Evolutionary conservation across 2,888 invertebrate species (phyloP).

Genomic region (Himalopsyche japonica): DNA sequence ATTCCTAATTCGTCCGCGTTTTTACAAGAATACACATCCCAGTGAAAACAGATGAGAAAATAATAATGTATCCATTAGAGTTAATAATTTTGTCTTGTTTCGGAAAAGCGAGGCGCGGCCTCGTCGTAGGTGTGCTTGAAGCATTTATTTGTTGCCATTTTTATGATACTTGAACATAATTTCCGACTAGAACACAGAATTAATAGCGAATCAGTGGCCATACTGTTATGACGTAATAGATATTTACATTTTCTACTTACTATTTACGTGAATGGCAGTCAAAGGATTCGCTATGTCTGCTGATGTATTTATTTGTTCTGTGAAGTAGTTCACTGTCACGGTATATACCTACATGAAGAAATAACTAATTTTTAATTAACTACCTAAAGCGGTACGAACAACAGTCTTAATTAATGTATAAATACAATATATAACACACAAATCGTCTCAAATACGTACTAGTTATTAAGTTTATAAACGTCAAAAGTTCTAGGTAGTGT

Average conservation of each 20-base stretch:
- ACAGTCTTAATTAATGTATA: slow-evolving; percentile 39
- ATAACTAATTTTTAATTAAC: slow-evolving; percentile 2
- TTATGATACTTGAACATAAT: slow-evolving; percentile 43
- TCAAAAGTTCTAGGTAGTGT: slow-evolving; percentile 36
- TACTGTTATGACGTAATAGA: slow-evolving; percentile 3
- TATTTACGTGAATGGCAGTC: background rate
- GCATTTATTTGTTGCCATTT: slow-evolving; percentile 65
- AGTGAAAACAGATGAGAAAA: slow-evolving; percentile 39
- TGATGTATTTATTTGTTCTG: background rate
- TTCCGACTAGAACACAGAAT: background rate
- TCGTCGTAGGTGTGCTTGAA: slow-evolving; percentile 55
- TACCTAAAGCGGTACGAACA: slow-evolving; percentile 26
- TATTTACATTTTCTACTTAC: slow-evolving; percentile 10
- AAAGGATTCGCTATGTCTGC: slow-evolving; percentile 2
- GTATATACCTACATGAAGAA: background rate
- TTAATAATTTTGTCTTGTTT: slow-evolving; percentile 32
- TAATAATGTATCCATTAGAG: slow-evolving; percentile 40
- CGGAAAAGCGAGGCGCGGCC: slow-evolving; percentile 11
- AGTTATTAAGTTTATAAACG: slow-evolving; percentile 43
- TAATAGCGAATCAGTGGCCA: background rate
- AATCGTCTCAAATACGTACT: slow-evolving; percentile 45
- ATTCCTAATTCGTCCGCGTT: slow-evolving; percentile 42
- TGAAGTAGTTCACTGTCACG: background rate
- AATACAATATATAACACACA: slow-evolving; percentile 35
- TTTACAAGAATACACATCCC: slow-evolving; percentile 37